Base-by-base conservation (phyloP, 2,888 invertebrate genomes). In the Drosophila percnosoma region DNA sequence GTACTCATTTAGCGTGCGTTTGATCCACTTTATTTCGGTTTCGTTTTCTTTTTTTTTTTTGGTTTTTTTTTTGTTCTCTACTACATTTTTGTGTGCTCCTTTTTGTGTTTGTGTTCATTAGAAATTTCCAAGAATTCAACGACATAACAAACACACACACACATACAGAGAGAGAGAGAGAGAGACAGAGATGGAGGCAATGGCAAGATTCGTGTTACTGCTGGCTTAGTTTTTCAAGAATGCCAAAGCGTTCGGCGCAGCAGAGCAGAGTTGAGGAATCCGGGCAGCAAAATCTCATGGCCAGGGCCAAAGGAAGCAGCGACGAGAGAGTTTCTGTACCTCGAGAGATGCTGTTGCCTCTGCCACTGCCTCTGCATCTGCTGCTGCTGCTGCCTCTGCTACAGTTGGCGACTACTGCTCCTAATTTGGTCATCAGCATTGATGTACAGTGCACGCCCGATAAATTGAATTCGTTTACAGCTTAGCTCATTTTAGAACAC, bases 61-160 rank as follows among this genome's bases (percentile, higher is more conserved):
- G 51, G 66, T 65, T 60, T 34, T 33, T 60, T 73, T 78, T 69
- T 77, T 74, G 69, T 70, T 78, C 77, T 82, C 73, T 68, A 69
- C 82, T 60, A 83, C 75, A 88, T 84, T 84, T 85, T 78, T 83
- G 82, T 87, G 82, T 72, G 84, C 89, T 85, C 82, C 87, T 88
- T 85, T 82, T 83, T 86, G 89, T 75, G 82, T 78, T 88, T 88
- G 89, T 87, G 84, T 85, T 85, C 84, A 85, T 85, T 88, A 85
- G 85, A 88, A 88, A 85, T 85, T 85, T 88, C 85, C 89, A 73
- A 85, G 85, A 85, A 85, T 66, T 75, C 71, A 82, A 60, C 83
- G 82, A 86, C 88, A 78, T 68, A 77, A 67, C 63, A 72, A 52
- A 78, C 65, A 78, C 40, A 63, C 51, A 73, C 10, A 61, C 24